Percentiles rank a stretch among this genome's conserved stretches.
Conservation (phyloP, 1,140 invertebrate genomes). For the Rhagoletis zephyria region DNA sequence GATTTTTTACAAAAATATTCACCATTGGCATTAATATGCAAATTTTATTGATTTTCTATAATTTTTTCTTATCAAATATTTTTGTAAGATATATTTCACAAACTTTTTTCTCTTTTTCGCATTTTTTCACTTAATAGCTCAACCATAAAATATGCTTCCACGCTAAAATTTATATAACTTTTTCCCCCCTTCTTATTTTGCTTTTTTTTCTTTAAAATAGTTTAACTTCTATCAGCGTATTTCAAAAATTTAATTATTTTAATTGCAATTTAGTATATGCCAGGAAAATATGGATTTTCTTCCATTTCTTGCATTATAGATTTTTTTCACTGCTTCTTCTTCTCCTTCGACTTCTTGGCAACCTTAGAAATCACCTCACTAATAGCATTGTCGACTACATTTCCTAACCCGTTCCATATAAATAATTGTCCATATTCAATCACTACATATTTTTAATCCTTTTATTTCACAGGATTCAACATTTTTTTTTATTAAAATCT, state of each 20-base stretch:
- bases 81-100: too few relatives aligned
- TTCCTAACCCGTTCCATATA: background rate
- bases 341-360: constrained; percentile 4
- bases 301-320: constrained; percentile 6
- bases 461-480: background rate
- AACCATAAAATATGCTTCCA: background rate
- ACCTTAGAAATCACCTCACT: constrained; percentile 12
- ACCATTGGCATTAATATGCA: too few relatives aligned
- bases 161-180: background rate
- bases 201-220: too few relatives aligned
- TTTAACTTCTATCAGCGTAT: too few relatives aligned
- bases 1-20: background rate
- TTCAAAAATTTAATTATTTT: too few relatives aligned
- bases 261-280: too few relatives aligned
- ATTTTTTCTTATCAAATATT: background rate
- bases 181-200: background rate
- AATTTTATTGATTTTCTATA: too few relatives aligned
- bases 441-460: background rate
- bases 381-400: background rate
- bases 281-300: constrained; percentile 54
- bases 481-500: background rate
- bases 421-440: background rate
- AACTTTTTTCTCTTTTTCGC: background rate
- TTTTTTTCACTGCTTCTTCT: constrained; percentile 16
- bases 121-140: background rate